These are phyloP conservation scores for Bos taurus DNA, from an alignment of 2,113 vertebrate species.

Conservation along the genomic window DNA sequence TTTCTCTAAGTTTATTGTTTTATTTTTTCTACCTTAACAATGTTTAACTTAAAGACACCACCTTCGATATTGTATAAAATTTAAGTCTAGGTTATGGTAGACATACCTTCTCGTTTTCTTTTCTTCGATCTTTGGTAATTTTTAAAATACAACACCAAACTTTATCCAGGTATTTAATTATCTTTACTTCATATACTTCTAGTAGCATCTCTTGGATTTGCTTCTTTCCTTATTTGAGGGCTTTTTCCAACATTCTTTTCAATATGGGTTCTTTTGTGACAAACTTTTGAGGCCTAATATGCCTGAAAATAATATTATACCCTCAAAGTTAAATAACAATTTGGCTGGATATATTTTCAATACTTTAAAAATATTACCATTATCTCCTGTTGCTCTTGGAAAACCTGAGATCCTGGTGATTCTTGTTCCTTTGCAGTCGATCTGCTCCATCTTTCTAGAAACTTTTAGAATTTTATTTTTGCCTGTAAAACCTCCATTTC, in stretches of 20 bases:
- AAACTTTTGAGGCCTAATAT: background rate
- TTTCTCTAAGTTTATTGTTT: background rate
- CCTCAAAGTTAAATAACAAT: background rate
- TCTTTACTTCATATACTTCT: background rate
- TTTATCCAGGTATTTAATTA: background rate
- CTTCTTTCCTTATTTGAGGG: background rate
- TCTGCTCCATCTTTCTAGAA: background rate
- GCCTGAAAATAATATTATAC: background rate
- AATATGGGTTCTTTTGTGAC: background rate
- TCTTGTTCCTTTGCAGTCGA: background rate
- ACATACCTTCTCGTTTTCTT: background rate
- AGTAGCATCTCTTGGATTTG: background rate
- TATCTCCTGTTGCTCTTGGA: background rate
- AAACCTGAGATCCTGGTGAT: background rate
- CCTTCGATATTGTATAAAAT: background rate
- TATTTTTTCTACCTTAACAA: background rate
- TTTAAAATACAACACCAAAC: background rate
- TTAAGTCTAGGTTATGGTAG: background rate
- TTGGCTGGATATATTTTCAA: background rate
- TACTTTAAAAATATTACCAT: background rate
- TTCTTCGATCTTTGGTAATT: background rate
- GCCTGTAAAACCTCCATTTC: background rate
- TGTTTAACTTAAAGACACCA: background rate
- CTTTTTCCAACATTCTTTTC: background rate
- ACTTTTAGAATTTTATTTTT: background rate